These are phyloP conservation scores for Arrhamphus sclerolepis DNA, from an alignment of 2,797 vertebrate genomes.

Conservation along the genomic window DNA sequence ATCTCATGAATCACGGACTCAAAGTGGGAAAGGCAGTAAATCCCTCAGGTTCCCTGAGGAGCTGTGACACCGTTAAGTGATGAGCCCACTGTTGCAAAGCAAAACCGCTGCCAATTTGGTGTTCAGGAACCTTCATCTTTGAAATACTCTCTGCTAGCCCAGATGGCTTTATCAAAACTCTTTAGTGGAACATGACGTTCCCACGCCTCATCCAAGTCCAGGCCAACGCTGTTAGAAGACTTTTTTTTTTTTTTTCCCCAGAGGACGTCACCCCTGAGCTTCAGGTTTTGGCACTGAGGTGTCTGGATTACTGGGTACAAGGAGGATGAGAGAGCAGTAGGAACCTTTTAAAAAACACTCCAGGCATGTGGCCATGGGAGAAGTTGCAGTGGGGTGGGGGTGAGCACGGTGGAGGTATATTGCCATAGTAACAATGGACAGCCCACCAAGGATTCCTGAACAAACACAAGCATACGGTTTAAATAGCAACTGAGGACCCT, in stretches of 20 bases:
- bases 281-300: constrained; percentile 47
- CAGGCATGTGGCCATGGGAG: constrained; percentile 58
- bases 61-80: constrained; percentile 54
- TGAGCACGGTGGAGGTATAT: constrained; percentile 43
- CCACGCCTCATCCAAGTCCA: constrained; percentile 50
- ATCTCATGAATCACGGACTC: constrained; percentile 73
- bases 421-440: constrained; percentile 72
- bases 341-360: constrained; percentile 29
- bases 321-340: constrained; percentile 47
- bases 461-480: constrained; percentile 61
- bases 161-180: constrained; percentile 72
- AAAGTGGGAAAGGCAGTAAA: constrained; percentile 67
- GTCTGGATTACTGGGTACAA: constrained; percentile 58
- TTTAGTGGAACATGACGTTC: constrained; percentile 58
- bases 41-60: constrained; percentile 59
- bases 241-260: constrained; percentile 38
- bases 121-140: constrained; percentile 60
- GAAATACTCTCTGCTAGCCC: constrained; percentile 57
- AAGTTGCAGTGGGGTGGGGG: constrained; percentile 34
- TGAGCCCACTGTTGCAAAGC: constrained; percentile 53
- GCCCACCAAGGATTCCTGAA: constrained; percentile 66
- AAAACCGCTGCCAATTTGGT: constrained; percentile 65
- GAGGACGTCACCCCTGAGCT: constrained; percentile 34
- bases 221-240: constrained; percentile 46
- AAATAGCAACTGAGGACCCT: constrained; percentile 39